Evolutionary conservation across 2,888 invertebrate genomes (phyloP).

Genomic region (Lomographa bimaculata): DNA sequence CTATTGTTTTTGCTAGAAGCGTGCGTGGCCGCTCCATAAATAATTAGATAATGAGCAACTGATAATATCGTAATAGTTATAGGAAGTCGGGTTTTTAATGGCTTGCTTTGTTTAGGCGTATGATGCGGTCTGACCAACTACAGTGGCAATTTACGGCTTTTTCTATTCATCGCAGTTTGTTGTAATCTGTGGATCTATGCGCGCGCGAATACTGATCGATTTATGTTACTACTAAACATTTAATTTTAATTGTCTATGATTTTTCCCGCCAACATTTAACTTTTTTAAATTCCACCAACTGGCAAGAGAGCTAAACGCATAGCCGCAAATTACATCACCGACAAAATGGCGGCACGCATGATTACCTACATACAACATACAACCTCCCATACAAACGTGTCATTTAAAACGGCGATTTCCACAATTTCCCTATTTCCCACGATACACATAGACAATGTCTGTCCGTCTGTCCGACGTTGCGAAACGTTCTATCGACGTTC

Average conservation of each 20-base stretch:
- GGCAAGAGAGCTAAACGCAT: neutral
- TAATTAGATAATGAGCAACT: conserved; percentile 33
- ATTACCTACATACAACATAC: no score
- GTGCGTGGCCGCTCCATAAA: conserved; percentile 31
- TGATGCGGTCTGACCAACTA: conserved; percentile 12
- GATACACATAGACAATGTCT: conserved; percentile 35
- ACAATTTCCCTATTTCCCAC: conserved; percentile 42
- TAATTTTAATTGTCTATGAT: neutral
- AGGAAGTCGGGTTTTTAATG: conserved; percentile 16
- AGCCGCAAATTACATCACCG: conserved; percentile 16
- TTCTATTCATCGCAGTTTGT: conserved; percentile 3
- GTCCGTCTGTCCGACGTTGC: conserved; percentile 36
- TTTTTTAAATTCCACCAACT: neutral
- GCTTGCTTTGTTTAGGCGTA: conserved; percentile 11
- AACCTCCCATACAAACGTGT: conserved; percentile 36
- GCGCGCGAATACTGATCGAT: no score
- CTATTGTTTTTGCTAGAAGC: conserved; percentile 31
- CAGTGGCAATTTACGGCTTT: conserved; percentile 12
- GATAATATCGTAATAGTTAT: conserved; percentile 27
- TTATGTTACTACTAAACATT: no score
- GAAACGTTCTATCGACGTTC: conserved; percentile 40
- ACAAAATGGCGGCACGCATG: conserved; percentile 32
- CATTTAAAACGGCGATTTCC: conserved; percentile 39
- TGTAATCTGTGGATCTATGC: conserved; percentile 2
- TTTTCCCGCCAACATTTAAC: neutral